Conservation (phyloP, 2,113 vertebrate genomes). For the Pantherophis guttatus region DNA sequence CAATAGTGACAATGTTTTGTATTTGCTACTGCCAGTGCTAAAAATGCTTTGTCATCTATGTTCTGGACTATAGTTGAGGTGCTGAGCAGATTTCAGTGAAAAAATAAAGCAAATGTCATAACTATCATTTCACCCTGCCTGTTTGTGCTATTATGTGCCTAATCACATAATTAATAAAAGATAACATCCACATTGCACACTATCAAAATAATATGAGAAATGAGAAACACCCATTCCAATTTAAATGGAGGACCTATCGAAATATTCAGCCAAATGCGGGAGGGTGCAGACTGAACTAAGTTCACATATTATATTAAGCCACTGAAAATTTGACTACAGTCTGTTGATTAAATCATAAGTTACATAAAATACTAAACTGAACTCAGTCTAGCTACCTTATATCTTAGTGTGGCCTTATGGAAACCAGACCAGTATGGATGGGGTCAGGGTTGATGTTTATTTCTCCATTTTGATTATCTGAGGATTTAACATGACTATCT, state of each 20-base stretch:
- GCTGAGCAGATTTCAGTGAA: not conserved
- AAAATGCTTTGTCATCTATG: slow-evolving; percentile 3
- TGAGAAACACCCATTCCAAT: not conserved
- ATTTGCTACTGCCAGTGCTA: slow-evolving; percentile 1
- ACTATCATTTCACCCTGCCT: not conserved
- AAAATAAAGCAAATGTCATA: not conserved
- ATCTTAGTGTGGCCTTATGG: not conserved
- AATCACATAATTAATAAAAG: not conserved
- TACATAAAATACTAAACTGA: not conserved
- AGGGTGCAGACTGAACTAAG: not conserved
- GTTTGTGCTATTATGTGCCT: not conserved
- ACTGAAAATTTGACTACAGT: not conserved
- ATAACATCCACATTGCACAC: not conserved
- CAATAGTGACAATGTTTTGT: slow-evolving; percentile 3
- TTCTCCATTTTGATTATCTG: not conserved
- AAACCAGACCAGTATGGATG: not conserved
- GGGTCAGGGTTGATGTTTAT: not conserved
- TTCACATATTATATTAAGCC: not conserved
- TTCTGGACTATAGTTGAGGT: not conserved
- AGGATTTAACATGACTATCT: not conserved
- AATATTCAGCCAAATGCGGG: not conserved
- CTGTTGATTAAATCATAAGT: not conserved
- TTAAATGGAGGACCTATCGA: not conserved
- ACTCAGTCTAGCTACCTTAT: not conserved
- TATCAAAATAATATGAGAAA: not conserved